Evolutionary conservation across 2,797 vertebrate genomes (phyloP).

Genomic region (Syncerus caffer): DNA sequence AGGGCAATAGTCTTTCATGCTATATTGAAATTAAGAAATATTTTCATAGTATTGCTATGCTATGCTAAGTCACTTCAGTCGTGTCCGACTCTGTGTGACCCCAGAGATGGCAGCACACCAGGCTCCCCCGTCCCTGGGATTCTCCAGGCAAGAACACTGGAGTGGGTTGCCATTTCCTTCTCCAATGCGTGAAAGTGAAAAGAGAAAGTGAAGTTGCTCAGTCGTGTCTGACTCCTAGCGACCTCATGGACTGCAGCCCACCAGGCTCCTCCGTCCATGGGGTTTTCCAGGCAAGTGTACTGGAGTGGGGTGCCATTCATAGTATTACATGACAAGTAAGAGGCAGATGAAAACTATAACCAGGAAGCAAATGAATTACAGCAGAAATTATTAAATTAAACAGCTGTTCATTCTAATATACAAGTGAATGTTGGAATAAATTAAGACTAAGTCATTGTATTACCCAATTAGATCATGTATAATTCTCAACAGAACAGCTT

Average conservation of each 20-base stretch:
- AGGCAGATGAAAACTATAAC: constrained; percentile 47
- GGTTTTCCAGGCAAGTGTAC: too few relatives aligned
- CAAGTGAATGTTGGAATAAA: constrained; percentile 70
- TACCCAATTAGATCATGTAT: constrained; percentile 60
- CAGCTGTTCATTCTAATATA: constrained; percentile 63
- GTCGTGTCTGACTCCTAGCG: too few relatives aligned
- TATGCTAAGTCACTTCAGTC: too few relatives aligned
- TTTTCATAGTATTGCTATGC: constrained; percentile 40
- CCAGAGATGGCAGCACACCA: too few relatives aligned
- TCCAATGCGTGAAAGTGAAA: too few relatives aligned
- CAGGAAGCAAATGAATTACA: constrained; percentile 69
- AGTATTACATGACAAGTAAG: constrained; percentile 64
- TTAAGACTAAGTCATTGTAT: constrained; percentile 64
- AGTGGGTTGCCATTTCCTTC: too few relatives aligned
- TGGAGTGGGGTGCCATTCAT: not conserved
- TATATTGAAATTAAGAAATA: constrained; percentile 51
- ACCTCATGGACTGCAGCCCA: too few relatives aligned
- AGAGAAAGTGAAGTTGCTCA: too few relatives aligned
- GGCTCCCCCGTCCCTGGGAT: too few relatives aligned
- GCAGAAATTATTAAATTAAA: constrained; percentile 73
- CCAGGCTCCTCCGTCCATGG: too few relatives aligned
- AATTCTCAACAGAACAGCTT: constrained; percentile 69
- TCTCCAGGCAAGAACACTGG: too few relatives aligned
- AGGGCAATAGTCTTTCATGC: constrained; percentile 45
- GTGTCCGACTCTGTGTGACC: too few relatives aligned